Evolutionary conservation across 2,797 vertebrate genomes (phyloP), one percentile per base, ranked within the genome.

Genomic region (Manis javanica): DNA sequence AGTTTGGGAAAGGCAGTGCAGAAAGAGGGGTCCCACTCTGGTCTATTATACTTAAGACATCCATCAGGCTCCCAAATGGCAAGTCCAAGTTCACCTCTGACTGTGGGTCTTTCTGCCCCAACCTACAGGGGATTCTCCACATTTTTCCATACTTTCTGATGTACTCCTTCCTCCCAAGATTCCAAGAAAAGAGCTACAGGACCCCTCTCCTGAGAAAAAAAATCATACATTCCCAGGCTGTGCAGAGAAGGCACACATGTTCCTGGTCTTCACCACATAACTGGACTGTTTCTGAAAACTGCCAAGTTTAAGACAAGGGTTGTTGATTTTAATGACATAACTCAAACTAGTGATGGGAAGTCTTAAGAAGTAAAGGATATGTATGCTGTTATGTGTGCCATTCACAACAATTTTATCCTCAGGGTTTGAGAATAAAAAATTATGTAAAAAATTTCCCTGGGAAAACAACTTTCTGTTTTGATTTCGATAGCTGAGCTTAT

Each of bases 351-450:
- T 21, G 42, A 46, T 39, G 16, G 55, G 68, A 81, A 66, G 37
- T 71, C 21, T 79, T 29, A 77, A 51, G 51, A 89, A 23, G 10
- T 18, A n/a, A 49, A 63, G n/a, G 49, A 63, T 26, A 1, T 1
- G 2, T 4, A 39, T 7, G 9, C 34, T 23, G 15, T n/a, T 10
- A 12, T 0, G 2, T 9, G 46, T 3, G 29, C 31, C 24, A 11
- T 37, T 90, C 49, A 53, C 11, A 69, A 29, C 2, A 37, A 5
- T 7, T 46, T 7, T 2, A 66, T 31, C 46, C 71, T 69, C 15
- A 53, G 14, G 5, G 10, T 51, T 64, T 37, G 55, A 14, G 42
- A 87, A 21, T 42, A 91, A 53, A 57, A 69, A 95, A 64, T 19
- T 51, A 53, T 0, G 8, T 23, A 16, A 19, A 82, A 26, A 57